Evolutionary conservation across 2,113 vertebrate genomes (phyloP).

Genomic region (Bos javanicus): DNA sequence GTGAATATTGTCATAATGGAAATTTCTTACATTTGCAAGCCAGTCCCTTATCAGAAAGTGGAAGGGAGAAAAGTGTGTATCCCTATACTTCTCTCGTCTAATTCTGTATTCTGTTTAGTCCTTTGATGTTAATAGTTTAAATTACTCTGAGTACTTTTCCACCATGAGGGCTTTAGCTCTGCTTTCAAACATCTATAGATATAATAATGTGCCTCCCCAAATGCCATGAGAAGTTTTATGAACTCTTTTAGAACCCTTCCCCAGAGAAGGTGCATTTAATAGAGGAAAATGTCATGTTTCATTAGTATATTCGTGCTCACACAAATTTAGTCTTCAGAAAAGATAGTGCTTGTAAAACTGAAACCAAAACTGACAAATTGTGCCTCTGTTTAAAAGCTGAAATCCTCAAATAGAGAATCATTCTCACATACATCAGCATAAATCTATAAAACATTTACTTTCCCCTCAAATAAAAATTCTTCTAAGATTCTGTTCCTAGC

Average conservation of each 20-base stretch:
- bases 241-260: constrained; percentile 68
- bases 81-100: constrained; percentile 8
- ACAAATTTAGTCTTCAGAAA: constrained; percentile 62
- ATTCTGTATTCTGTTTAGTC: constrained; percentile 63
- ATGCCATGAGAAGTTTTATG: constrained; percentile 61
- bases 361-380: constrained; percentile 66
- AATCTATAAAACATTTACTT: constrained; percentile 41
- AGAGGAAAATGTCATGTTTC: constrained; percentile 73
- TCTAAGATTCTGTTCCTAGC: neutral
- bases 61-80: neutral
- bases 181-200: constrained; percentile 49
- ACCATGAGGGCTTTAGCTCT: constrained; percentile 9
- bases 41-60: neutral
- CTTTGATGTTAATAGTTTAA: constrained; percentile 65
- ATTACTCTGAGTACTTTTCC: constrained; percentile 56
- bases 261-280: constrained; percentile 69
- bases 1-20: constrained; percentile 37
- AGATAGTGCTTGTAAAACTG: constrained; percentile 64
- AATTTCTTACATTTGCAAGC: constrained; percentile 35
- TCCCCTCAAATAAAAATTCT: constrained; percentile 1
- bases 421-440: neutral
- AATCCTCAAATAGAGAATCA: constrained; percentile 48
- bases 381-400: constrained; percentile 55
- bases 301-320: constrained; percentile 63
- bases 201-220: constrained; percentile 35